Base-by-base conservation (phyloP, 2,888 invertebrate species). In the Agrilus cyanescens region DNA sequence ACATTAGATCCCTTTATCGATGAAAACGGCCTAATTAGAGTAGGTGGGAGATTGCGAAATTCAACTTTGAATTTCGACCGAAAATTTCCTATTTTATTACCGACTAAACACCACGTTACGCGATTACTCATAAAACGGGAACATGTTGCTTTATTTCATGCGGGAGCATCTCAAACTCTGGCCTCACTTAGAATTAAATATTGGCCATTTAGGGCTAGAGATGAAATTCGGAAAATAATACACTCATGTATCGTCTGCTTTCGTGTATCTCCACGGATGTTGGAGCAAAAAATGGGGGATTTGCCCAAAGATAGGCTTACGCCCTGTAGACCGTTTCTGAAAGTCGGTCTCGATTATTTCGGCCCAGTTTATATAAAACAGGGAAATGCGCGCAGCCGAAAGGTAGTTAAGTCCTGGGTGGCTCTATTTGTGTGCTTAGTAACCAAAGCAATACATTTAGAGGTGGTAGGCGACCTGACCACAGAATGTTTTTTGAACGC, bases 361-460 rank as follows among this genome's bases (percentile, higher is more conserved):
- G 55, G 55, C 7, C 52, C 54, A 13, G 37, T 55, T 20, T 12
- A 40, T 8, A 25, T 50, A 14, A 50, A 43, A 38, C 48, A 42
- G 30, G 39, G 48, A 13, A 33, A 34, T 7, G 39, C 8, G 45
- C 45, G 4, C 56, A 57, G 40, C 38, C 43, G 1, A 58, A 57
- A 46, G 32, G 57, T 8, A 49, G 49, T 32, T 6, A 57, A 29
- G 57, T 56, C 40, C 43, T 56, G 8, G 54, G 58, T 40, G 38
- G 56, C 29, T 25, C 49, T 1, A 56, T 55, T n/a, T n/a, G n/a
- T n/a, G n/a, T n/a, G n/a, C n/a, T n/a, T n/a, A n/a, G n/a, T n/a
- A n/a, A n/a, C n/a, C 2, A 51, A 51, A 40, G 55, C 58, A 12
- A 40, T 58, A 3, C 59, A 62, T 32, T 13, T 62, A 1, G 60